Percentiles rank a stretch among this genome's conserved stretches.
Evolutionary conservation across 2,113 vertebrate species (phyloP).

Genomic region (Steatornis caripensis): DNA sequence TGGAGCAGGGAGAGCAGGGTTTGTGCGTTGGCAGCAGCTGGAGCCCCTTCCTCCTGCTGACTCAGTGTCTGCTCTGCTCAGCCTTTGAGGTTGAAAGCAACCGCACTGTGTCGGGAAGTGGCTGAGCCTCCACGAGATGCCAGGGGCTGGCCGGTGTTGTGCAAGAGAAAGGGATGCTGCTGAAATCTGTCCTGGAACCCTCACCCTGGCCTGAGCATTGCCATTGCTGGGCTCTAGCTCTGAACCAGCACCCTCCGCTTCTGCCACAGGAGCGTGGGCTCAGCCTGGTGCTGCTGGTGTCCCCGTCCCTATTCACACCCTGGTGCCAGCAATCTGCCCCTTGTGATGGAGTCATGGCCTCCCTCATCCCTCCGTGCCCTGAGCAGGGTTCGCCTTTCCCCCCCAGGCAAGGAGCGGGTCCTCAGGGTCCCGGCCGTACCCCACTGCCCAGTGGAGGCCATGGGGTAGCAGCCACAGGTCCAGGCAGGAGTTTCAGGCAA

Average conservation of each 20-base stretch:
- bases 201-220: neutral
- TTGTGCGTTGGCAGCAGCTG: neutral
- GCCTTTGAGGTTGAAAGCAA: neutral
- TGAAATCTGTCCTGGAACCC: neutral
- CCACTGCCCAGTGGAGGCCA: neutral
- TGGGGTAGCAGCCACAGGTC: neutral
- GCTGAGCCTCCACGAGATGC: neutral
- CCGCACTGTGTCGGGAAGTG: neutral
- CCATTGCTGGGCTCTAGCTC: neutral
- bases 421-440: fast-evolving
- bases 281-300: neutral
- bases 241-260: neutral
- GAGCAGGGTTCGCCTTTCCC: neutral
- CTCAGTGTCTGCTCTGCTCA: slow-evolving; percentile 4
- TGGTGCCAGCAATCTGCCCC: neutral
- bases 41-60: slow-evolving; percentile 47
- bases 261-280: neutral
- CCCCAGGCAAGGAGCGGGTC: neutral
- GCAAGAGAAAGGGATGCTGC: neutral
- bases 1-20: neutral
- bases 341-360: neutral
- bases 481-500: neutral
- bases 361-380: neutral
- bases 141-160: neutral
- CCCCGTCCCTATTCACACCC: neutral